A percentile compares a stretch with the other conserved stretches of the same genome.
phyloP scores from a whole-genome alignment of 2,113 vertebrate genomes.

The Nerophis lumbriciformis region DNA sequence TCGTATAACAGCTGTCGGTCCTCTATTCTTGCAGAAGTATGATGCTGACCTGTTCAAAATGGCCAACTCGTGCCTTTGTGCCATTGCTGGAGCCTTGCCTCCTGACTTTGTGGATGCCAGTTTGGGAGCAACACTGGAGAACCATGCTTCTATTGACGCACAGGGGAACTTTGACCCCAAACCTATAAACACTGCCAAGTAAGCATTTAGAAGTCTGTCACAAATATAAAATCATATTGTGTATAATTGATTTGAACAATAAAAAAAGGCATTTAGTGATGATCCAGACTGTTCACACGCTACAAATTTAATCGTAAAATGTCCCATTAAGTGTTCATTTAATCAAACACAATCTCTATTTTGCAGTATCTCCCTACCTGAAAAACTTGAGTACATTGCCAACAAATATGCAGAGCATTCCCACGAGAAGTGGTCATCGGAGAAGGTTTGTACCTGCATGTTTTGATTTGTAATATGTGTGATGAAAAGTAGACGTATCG shows the following conservation, averaged over 20 bases:
- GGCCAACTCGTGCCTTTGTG: constrained; percentile 89
- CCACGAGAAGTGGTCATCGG: constrained; percentile 94
- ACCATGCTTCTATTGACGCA: constrained; percentile 84
- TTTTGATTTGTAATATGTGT: too few species aligned
- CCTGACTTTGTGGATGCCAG: constrained; percentile 91
- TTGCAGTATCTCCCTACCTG: constrained; percentile 88
- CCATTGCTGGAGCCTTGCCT: constrained; percentile 88
- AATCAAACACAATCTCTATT: constrained; percentile 16
- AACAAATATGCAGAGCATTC: constrained; percentile 95
- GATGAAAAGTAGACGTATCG: not conserved
- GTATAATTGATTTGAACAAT: not conserved
- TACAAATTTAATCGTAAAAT: not conserved
- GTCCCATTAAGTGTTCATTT: not conserved
- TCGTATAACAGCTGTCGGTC: not conserved
- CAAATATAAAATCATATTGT: not conserved
- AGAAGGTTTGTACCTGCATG: constrained; percentile 79
- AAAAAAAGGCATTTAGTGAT: not conserved
- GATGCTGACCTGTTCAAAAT: constrained; percentile 93
- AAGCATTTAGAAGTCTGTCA: constrained; percentile 51
- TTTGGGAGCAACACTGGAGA: constrained; percentile 80
- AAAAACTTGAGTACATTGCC: constrained; percentile 91
- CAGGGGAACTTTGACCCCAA: constrained; percentile 97
- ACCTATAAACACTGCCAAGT: constrained; percentile 90
- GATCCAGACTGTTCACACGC: not conserved
- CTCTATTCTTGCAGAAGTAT: constrained; percentile 79